Conservation (phyloP, 2,888 invertebrate genomes). For the Luffia ferchaultella region DNA sequence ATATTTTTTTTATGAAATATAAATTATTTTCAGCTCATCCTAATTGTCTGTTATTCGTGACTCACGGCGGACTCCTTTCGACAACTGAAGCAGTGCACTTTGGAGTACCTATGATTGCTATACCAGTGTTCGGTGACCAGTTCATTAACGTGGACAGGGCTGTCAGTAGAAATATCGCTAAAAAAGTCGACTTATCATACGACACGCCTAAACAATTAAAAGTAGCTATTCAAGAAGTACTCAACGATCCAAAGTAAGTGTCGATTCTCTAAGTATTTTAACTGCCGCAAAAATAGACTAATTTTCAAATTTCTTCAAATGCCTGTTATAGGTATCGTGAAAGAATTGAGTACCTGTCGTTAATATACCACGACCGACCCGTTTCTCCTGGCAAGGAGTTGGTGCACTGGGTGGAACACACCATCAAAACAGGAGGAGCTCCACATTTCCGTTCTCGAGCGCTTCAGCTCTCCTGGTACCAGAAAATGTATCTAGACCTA, state of each 20-base stretch:
- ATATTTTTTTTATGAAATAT: no score
- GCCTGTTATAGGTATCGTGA: no score
- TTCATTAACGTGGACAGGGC: background rate
- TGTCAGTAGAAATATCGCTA: background rate
- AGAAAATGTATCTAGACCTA: no score
- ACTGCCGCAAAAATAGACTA: background rate
- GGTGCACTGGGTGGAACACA: conserved; percentile 1
- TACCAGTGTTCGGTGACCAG: conserved; percentile 4
- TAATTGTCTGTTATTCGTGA: conserved; percentile 1
- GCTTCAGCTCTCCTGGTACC: no score
- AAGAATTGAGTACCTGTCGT: no score
- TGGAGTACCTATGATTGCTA: conserved; percentile 2
- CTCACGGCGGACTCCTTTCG: conserved; percentile 1
- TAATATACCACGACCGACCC: background rate
- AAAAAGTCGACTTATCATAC: background rate
- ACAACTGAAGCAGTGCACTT: conserved; percentile 3
- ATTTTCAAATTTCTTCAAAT: background rate
- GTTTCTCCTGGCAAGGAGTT: background rate
- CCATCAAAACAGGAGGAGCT: background rate
- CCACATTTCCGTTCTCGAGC: background rate
- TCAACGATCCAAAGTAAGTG: conserved; percentile 1
- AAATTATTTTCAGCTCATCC: conserved; percentile 2
- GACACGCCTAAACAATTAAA: background rate
- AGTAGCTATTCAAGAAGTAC: background rate
- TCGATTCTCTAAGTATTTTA: background rate